Conservation (phyloP, 2,113 vertebrate genomes). For the Gavialis gangeticus region DNA sequence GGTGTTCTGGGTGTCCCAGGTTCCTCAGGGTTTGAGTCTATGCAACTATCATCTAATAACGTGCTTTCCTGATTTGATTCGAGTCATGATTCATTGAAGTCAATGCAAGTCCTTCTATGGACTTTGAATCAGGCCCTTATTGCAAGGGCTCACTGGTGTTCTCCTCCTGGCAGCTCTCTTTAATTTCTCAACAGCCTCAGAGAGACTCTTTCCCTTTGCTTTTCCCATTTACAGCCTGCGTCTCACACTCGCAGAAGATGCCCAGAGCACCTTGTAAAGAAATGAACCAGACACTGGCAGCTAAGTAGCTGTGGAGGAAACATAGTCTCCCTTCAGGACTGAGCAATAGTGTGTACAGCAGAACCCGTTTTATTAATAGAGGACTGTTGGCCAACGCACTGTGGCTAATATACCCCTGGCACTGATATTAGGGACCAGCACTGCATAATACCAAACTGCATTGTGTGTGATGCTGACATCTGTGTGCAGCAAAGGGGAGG, state of each 20-base stretch:
- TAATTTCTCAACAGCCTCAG: neutral
- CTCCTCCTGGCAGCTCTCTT: neutral
- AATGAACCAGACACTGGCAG: neutral
- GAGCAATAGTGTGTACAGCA: neutral
- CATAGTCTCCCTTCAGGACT: rapidly evolving
- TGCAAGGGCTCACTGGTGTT: neutral
- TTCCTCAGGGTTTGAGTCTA: neutral
- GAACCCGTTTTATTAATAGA: neutral
- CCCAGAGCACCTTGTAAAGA: neutral
- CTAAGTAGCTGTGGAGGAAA: neutral
- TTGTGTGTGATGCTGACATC: rapidly evolving
- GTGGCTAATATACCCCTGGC: neutral
- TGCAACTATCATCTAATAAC: neutral
- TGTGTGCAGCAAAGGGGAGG: neutral
- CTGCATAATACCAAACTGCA: neutral
- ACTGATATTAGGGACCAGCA: neutral
- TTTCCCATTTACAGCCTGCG: neutral
- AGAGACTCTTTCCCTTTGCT: neutral
- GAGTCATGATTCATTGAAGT: neutral
- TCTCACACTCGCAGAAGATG: neutral
- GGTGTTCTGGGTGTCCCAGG: neutral
- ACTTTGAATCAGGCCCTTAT: rapidly evolving
- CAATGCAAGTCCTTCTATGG: neutral
- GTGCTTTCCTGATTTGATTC: neutral
- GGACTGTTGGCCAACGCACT: neutral